A percentile compares a stretch with the other conserved stretches of the same genome.
Conservation (phyloP, 2,113 vertebrate genomes). For the Macrotis lagotis region DNA sequence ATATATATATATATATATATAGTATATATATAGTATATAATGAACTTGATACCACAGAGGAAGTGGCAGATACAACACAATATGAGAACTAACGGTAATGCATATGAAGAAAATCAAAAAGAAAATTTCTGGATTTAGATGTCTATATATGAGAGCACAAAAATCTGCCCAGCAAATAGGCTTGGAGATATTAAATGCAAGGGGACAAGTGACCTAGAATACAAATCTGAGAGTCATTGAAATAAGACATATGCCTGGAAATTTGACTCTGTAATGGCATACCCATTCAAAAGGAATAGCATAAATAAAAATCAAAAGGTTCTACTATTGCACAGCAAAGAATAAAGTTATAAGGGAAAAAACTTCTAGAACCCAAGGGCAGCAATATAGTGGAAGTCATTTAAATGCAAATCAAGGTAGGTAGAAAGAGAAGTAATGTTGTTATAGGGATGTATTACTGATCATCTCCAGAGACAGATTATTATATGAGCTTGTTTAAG, state of each 20-base stretch:
- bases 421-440: not conserved
- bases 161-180: not conserved
- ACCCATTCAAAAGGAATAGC: not conserved
- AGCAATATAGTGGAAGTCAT: not conserved
- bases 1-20: no score
- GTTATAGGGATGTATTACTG: not conserved
- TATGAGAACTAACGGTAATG: not conserved
- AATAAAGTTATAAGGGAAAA: not conserved
- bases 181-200: not conserved
- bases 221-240: not conserved
- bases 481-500: not conserved
- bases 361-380: not conserved
- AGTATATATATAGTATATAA: no score
- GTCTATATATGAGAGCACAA: not conserved
- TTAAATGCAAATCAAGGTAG: not conserved
- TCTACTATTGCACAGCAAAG: not conserved
- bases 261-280: not conserved
- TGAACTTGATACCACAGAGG: not conserved
- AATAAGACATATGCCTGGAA: not conserved
- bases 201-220: not conserved
- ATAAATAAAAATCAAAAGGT: not conserved
- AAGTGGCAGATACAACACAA: not conserved
- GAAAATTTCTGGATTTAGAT: not conserved
- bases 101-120: not conserved
- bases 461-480: not conserved